phyloP scores from a whole-genome alignment of 2,797 vertebrate species.

The Scomberomorus guttatus region DNA sequence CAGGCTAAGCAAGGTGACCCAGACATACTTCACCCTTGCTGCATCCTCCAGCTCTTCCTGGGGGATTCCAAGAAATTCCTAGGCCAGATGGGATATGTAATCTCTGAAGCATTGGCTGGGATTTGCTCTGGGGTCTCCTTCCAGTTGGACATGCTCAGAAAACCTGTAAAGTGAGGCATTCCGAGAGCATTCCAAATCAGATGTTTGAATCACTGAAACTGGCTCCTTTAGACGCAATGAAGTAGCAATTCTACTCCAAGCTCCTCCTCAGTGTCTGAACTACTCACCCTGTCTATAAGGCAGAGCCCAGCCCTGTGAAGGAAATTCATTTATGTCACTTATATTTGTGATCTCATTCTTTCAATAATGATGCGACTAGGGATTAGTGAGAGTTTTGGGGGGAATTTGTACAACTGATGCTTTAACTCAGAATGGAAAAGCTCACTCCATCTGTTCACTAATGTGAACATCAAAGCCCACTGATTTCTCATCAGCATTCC shows the following conservation, averaged over 20 bases:
- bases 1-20: not conserved
- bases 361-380: not conserved
- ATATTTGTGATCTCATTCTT: not conserved
- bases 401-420: not conserved
- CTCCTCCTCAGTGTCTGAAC: not conserved
- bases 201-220: not conserved
- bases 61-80: not conserved
- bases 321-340: not conserved
- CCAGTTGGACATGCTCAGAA: not conserved
- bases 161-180: not conserved
- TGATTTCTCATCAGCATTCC: conserved; percentile 20
- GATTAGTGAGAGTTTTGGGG: not conserved
- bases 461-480: conserved; percentile 12
- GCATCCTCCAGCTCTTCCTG: not conserved
- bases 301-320: not conserved
- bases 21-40: not conserved
- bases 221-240: not conserved
- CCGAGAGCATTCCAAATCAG: too few species aligned
- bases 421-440: not conserved
- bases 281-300: not conserved
- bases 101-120: not conserved
- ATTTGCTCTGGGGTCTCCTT: not conserved
- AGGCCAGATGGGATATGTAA: not conserved
- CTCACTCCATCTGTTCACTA: not conserved
- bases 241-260: not conserved